Percentiles rank a stretch among this genome's conserved stretches.
These are phyloP conservation scores for Morelia viridis DNA, from an alignment of 2,797 vertebrate species.

Conservation along the genomic window DNA sequence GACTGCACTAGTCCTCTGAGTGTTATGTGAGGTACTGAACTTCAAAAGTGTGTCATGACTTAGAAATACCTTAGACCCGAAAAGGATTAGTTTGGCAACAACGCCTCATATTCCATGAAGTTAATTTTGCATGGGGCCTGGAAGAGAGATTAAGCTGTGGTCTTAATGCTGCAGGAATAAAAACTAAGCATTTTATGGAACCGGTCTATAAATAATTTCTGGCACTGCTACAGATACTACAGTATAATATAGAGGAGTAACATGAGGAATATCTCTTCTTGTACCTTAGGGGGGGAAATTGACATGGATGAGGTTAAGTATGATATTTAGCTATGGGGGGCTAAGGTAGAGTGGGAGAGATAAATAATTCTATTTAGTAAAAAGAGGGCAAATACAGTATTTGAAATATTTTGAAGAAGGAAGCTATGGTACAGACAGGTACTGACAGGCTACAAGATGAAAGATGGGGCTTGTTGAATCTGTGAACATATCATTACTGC, in stretches of 20 bases:
- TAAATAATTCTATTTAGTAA: conserved; percentile 28
- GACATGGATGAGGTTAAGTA: not conserved
- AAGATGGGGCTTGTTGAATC: not conserved
- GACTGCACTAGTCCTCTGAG: not conserved
- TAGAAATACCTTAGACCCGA: not conserved
- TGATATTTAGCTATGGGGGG: conserved; percentile 26
- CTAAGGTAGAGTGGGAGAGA: conserved; percentile 29
- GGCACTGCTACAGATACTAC: conserved; percentile 12
- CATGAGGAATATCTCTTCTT: conserved; percentile 12
- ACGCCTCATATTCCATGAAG: not conserved
- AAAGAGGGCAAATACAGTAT: conserved; percentile 39
- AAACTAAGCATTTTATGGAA: not conserved
- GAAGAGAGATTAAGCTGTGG: not conserved
- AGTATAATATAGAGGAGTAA: conserved; percentile 42
- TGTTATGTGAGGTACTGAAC: not conserved
- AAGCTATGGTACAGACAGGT: conserved; percentile 28
- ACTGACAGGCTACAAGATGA: conserved; percentile 36
- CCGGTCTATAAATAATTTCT: conserved; percentile 34
- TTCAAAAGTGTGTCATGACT: not conserved
- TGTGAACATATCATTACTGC: conserved; percentile 44
- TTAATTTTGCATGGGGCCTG: conserved; percentile 7
- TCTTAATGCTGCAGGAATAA: conserved; percentile 8
- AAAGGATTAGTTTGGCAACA: conserved; percentile 16
- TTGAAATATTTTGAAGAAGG: conserved; percentile 35
- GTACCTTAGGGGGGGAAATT: conserved; percentile 18